A percentile compares a stretch with the other conserved stretches of the same genome.
Conservation (phyloP, 2,113 vertebrate genomes). For the Microtus ochrogaster region DNA sequence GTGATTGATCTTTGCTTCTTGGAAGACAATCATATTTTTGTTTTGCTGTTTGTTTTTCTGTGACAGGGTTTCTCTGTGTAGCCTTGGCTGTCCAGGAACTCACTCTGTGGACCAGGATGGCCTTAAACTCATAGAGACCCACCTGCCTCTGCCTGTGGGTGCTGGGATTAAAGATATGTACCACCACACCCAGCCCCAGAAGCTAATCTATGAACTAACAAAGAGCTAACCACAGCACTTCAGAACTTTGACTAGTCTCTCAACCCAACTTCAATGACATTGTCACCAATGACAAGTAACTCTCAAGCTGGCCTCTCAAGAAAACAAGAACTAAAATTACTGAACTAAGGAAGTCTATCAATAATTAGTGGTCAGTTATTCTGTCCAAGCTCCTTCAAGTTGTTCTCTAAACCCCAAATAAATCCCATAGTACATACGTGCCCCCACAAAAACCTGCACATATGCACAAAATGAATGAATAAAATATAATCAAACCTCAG, state of each 20-base stretch:
- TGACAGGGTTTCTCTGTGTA: background rate
- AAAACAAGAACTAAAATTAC: background rate
- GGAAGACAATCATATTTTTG: background rate
- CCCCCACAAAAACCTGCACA: background rate
- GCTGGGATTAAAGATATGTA: background rate
- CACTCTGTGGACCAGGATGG: background rate
- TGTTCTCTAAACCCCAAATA: background rate
- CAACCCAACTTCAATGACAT: background rate
- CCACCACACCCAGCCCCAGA: background rate
- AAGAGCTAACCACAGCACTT: background rate
- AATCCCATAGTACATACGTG: background rate
- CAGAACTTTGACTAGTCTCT: accelerated
- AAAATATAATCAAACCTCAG: background rate
- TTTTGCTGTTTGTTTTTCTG: background rate
- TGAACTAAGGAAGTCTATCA: background rate
- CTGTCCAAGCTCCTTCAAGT: background rate
- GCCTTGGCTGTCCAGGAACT: background rate
- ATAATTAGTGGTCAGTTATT: background rate
- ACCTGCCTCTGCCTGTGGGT: background rate
- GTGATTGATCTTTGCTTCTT: background rate
- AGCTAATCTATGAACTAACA: background rate
- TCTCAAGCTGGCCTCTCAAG: background rate
- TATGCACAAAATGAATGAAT: background rate
- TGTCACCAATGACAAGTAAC: background rate
- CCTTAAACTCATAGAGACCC: background rate